phyloP scores from a whole-genome alignment of 2,888 invertebrate genomes.

The Lordiphosa fenestrarum region DNA sequence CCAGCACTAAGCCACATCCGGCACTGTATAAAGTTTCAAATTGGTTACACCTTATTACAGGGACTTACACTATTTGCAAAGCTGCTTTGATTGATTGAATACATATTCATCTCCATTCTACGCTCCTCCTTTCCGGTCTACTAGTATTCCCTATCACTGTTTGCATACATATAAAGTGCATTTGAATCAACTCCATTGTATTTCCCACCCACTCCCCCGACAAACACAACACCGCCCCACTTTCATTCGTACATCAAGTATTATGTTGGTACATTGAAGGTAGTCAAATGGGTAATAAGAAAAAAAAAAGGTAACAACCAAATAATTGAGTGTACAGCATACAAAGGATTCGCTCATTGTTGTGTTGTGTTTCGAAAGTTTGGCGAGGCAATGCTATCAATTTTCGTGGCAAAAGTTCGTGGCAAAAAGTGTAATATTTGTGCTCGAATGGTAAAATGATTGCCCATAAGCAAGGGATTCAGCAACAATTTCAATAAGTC shows the following conservation, averaged over 20 bases:
- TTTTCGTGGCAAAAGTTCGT: too few relatives aligned
- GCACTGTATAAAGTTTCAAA: too few relatives aligned
- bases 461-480: too few relatives aligned
- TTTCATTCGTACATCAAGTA: slow-evolving; percentile 11
- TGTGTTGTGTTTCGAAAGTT: slow-evolving; percentile 12
- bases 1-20: too few relatives aligned
- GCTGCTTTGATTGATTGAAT: background rate
- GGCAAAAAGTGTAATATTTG: too few relatives aligned
- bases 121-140: background rate
- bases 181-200: slow-evolving; percentile 54
- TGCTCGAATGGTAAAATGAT: too few relatives aligned
- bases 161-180: slow-evolving; percentile 51
- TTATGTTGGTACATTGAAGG: slow-evolving; percentile 11
- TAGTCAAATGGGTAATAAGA: slow-evolving; percentile 39
- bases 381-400: too few relatives aligned
- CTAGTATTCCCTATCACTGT: slow-evolving; percentile 1
- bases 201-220: background rate
- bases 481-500: too few relatives aligned
- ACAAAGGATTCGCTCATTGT: slow-evolving; percentile 45
- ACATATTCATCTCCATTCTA: background rate
- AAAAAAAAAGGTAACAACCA: slow-evolving; percentile 46
- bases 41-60: too few relatives aligned
- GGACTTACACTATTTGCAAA: too few relatives aligned
- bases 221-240: slow-evolving; percentile 33
- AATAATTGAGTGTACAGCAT: slow-evolving; percentile 54